Evolutionary conservation across 2,113 vertebrate species (phyloP).

Genomic region (Ammodramus savannarum): DNA sequence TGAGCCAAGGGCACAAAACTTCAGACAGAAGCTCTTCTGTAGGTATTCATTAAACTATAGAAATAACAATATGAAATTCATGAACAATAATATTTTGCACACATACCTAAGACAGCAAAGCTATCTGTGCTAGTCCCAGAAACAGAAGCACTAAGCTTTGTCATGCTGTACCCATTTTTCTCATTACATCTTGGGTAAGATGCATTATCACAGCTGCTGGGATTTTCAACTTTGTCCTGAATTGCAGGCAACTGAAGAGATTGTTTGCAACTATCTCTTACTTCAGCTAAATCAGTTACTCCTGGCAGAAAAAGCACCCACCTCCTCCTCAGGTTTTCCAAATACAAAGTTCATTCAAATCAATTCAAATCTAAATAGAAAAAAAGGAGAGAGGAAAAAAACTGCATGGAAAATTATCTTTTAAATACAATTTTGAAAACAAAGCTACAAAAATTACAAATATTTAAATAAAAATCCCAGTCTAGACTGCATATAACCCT

Average conservation of each 20-base stretch:
- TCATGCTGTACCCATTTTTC: neutral
- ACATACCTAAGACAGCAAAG: neutral
- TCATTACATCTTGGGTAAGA: neutral
- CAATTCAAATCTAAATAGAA: neutral
- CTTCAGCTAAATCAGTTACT: neutral
- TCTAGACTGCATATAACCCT: neutral
- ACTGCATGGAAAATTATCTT: neutral
- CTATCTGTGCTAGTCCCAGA: neutral
- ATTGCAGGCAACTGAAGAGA: neutral
- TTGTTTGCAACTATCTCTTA: neutral
- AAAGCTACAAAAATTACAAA: neutral
- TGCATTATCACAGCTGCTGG: neutral
- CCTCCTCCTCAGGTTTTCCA: neutral
- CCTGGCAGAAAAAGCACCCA: neutral
- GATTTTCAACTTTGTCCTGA: neutral
- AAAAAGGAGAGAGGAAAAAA: neutral
- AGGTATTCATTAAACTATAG: neutral
- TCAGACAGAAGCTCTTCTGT: neutral
- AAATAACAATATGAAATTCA: neutral
- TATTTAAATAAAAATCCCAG: neutral
- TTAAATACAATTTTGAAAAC: neutral
- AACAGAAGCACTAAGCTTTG: neutral
- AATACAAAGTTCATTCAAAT: neutral
- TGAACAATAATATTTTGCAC: neutral
- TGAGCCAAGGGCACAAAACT: neutral